Evolutionary conservation across 1,140 invertebrate species (phyloP).

Genomic region (Drosophila burlai): DNA sequence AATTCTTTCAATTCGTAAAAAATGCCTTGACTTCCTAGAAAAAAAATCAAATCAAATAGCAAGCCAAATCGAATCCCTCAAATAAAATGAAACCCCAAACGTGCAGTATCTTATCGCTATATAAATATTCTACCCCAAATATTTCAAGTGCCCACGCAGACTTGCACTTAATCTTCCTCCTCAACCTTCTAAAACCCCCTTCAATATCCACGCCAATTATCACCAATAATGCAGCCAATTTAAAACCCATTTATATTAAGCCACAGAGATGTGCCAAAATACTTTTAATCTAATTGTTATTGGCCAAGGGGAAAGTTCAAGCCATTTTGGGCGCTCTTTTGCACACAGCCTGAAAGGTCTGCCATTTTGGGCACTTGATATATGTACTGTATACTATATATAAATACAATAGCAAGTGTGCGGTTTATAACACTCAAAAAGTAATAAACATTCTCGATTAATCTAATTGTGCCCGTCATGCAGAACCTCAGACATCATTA

Average conservation of each 20-base stretch:
- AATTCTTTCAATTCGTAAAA: no score
- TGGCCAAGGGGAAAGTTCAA: constrained; percentile 41
- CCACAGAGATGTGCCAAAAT: constrained; percentile 11
- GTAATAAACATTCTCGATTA: constrained; percentile 37
- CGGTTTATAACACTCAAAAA: constrained; percentile 25
- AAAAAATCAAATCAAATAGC: neutral
- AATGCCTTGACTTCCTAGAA: no score
- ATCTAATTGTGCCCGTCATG: constrained; percentile 41
- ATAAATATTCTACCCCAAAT: neutral
- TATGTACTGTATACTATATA: constrained; percentile 6
- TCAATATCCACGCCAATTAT: neutral
- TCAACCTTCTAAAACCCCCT: neutral
- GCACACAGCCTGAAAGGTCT: constrained; percentile 20
- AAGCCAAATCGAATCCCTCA: neutral
- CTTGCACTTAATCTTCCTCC: neutral
- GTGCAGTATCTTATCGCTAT: neutral
- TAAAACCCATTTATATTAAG: constrained; percentile 22
- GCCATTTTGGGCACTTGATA: constrained; percentile 35
- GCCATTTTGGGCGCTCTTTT: constrained; percentile 26
- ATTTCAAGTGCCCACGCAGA: neutral
- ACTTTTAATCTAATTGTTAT: constrained; percentile 8
- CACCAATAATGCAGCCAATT: constrained; percentile 7
- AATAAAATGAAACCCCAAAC: neutral
- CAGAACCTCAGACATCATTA: constrained; percentile 23
- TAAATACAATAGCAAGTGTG: neutral